Evolutionary conservation across 2,888 invertebrate species (phyloP).

Genomic region (Drosophila demipolita): DNA sequence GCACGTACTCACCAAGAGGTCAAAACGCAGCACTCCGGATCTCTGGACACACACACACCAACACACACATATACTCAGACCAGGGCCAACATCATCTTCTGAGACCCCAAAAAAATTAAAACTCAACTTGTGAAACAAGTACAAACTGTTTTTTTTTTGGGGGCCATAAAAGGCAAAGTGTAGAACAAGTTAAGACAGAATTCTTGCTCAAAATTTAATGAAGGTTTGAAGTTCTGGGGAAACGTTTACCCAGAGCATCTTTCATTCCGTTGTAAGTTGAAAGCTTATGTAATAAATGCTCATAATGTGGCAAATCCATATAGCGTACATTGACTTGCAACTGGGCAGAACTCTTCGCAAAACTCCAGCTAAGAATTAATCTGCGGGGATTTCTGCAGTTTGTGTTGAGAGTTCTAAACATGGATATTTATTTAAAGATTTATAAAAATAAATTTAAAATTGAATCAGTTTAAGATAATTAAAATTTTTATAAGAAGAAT

Average conservation of each 20-base stretch:
- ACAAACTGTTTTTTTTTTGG: slow-evolving; percentile 13
- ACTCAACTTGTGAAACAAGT: slow-evolving; percentile 33
- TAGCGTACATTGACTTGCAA: slow-evolving; percentile 47
- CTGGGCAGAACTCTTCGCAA: not conserved
- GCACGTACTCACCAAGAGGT: slow-evolving; percentile 79
- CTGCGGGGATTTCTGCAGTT: not conserved
- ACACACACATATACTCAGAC: not conserved
- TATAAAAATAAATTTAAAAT: not conserved
- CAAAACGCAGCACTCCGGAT: slow-evolving; percentile 67
- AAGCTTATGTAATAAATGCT: slow-evolving; percentile 41
- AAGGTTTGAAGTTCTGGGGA: slow-evolving; percentile 65
- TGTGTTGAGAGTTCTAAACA: not conserved
- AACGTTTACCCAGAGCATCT: slow-evolving; percentile 53
- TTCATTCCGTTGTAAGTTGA: slow-evolving; percentile 17
- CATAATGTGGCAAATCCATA: slow-evolving; percentile 22
- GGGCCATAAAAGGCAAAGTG: slow-evolving; percentile 74
- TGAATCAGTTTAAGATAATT: not conserved
- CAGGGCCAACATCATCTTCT: slow-evolving; percentile 19
- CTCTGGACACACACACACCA: slow-evolving; percentile 53
- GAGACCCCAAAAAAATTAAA: slow-evolving; percentile 57
- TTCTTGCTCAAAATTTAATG: slow-evolving; percentile 75
- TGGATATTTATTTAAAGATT: not conserved
- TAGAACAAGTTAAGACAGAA: slow-evolving; percentile 75
- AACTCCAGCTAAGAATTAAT: not conserved
- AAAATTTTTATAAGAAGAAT: too few species aligned